A percentile compares a stretch with the other conserved stretches of the same genome.
Evolutionary conservation across 2,797 vertebrate genomes (phyloP).

Genomic region (Dermochelys coriacea): DNA sequence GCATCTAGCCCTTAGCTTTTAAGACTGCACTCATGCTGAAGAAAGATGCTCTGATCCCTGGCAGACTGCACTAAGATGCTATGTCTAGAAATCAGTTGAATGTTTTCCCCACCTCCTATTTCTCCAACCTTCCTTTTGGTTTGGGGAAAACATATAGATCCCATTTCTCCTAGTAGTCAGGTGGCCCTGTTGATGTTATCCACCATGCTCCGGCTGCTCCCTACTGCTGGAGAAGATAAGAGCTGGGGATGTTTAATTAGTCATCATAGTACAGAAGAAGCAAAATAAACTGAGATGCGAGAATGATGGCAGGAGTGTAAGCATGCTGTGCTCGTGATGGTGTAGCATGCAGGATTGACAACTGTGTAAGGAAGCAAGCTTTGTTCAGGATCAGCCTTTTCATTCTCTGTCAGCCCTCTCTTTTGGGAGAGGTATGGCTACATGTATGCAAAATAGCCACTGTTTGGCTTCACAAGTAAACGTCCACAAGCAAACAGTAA

Average conservation of each 20-base stretch:
- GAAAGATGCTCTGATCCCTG: background rate
- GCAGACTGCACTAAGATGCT: background rate
- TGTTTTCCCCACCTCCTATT: background rate
- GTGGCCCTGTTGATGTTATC: background rate
- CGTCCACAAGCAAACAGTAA: background rate
- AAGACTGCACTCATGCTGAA: background rate
- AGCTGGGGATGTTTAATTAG: fast-evolving
- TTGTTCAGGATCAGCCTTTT: background rate
- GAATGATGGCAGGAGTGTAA: background rate
- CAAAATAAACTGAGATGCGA: background rate
- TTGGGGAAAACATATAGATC: background rate
- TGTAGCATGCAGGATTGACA: background rate
- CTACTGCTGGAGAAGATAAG: background rate
- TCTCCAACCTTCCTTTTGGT: background rate
- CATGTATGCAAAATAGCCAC: fast-evolving
- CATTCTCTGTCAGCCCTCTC: background rate
- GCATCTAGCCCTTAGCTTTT: background rate
- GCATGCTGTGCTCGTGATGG: fast-evolving
- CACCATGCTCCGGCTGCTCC: background rate
- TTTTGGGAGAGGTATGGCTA: background rate
- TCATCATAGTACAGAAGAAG: background rate
- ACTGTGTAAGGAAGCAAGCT: background rate
- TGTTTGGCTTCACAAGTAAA: background rate
- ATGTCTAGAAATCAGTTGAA: background rate
- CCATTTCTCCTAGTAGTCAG: background rate